These are phyloP conservation scores for Leucophenga maculata DNA, from an alignment of 2,888 invertebrate species.

Conservation along the genomic window DNA sequence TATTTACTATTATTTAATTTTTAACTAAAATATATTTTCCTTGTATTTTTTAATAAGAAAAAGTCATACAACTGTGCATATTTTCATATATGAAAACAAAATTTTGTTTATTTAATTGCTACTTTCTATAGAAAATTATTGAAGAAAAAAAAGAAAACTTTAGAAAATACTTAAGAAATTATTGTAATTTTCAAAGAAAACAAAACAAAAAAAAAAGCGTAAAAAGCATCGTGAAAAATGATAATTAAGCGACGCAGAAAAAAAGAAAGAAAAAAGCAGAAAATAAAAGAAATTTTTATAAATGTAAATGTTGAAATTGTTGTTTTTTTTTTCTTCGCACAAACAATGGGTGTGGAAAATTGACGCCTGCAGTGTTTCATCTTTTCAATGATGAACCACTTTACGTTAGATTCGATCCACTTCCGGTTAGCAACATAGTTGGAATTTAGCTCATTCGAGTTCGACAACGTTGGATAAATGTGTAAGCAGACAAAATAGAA, in stretches of 20 bases:
- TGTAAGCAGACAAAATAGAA: neutral
- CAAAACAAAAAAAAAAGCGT: neutral
- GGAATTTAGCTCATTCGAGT: no score
- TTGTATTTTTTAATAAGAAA: conserved; percentile 33
- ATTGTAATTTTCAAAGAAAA: conserved; percentile 30
- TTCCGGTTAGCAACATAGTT: conserved; percentile 46
- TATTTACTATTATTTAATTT: conserved; percentile 9
- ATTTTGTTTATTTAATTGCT: conserved; percentile 32
- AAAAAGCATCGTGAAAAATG: neutral
- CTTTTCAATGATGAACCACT: conserved; percentile 51
- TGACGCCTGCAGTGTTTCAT: neutral
- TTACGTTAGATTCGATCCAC: conserved; percentile 60
- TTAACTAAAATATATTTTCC: conserved; percentile 12
- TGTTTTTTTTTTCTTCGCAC: neutral
- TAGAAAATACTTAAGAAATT: conserved; percentile 40
- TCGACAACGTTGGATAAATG: no score
- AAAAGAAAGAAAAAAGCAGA: neutral
- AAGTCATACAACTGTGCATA: conserved; percentile 53
- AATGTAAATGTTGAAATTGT: neutral
- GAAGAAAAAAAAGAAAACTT: conserved; percentile 32
- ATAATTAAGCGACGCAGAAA: neutral
- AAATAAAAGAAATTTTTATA: conserved; percentile 5
- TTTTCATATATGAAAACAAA: conserved; percentile 52
- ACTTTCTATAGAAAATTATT: conserved; percentile 33
- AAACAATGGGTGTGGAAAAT: conserved; percentile 8